Base-by-base conservation (phyloP, 2,113 vertebrate species). In the Pygoscelis adeliae region DNA sequence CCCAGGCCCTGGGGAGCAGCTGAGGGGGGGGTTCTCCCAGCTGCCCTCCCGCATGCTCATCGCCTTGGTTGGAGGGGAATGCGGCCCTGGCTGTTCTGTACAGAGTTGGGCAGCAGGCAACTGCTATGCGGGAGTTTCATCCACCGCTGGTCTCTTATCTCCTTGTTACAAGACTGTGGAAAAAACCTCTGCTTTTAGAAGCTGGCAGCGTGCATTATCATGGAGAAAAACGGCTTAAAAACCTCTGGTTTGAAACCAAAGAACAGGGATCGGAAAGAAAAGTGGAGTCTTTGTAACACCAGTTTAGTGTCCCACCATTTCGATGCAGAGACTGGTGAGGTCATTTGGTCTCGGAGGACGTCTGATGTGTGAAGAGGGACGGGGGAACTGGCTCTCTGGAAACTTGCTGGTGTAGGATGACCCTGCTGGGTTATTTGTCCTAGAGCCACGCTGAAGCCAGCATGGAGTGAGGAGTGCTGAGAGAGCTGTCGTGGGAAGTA, bases 161-260 rank as follows among this genome's bases (percentile, higher is more conserved):
- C 44, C 27, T 46, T 63, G 42, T 34, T 59, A 34, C 38, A 16
- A 59, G 73, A 22, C 58, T 34, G 32, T 34, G 36, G 44, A 44
- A 83, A 65, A 65, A 83, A 8, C 21, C 26, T 44, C 65, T 23
- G 36, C 42, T 71, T 91, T 78, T 63, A 36, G 49, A 36, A 71
- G 46, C 50, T 40, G 13, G 15, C 6, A 5, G 34, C 1, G 0
- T 46, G 50, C 0, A 2, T 17, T 30, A 4, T 29, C 29, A 10
- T n/a, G 73, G 36, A 72, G 50, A 52, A 79, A 58, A 63, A 8
- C 7, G 27, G 13, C 59, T 65, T 65, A 20, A 85, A 87, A 72
- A 29, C 1, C 40, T 62, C 29, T 22, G 42, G 40, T 53, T 36
- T 63, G 63, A 42, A 70, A 26, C 50, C 11, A 44, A 27, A 76